Percentiles rank a stretch among this genome's conserved stretches.
These are phyloP conservation scores for Tetramorium parvispinum DNA, from an alignment of 1,140 invertebrate species.

Conservation along the genomic window DNA sequence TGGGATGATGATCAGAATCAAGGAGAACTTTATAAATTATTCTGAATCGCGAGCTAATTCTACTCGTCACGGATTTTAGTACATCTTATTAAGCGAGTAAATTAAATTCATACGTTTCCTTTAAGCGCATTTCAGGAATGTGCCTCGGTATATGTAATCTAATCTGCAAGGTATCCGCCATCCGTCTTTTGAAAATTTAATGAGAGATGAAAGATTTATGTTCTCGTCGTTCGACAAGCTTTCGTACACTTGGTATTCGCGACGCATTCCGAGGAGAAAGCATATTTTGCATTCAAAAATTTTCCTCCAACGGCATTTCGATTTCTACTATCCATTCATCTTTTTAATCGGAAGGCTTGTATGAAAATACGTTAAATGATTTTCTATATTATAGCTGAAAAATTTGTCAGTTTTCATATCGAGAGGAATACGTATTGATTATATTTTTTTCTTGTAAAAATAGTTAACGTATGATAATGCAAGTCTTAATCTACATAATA, in stretches of 20 bases:
- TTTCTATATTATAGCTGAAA: not conserved
- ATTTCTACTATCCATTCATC: conserved; percentile 18
- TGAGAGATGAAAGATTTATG: conserved; percentile 55
- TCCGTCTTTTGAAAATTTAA: conserved; percentile 54
- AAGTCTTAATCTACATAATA: not conserved
- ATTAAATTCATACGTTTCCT: conserved; percentile 48
- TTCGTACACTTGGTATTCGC: conserved; percentile 18
- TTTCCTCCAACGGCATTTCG: not conserved
- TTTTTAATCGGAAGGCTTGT: conserved; percentile 6
- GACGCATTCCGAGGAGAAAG: conserved; percentile 21
- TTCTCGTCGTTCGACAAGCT: conserved; percentile 49
- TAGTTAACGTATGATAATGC: not conserved
- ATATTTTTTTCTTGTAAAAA: not conserved
- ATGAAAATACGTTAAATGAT: not conserved
- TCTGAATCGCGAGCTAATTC: conserved; percentile 12
- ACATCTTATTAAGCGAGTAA: conserved; percentile 36
- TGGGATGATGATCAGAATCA: conserved; percentile 34
- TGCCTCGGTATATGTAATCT: conserved; percentile 10
- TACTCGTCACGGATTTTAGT: conserved; percentile 20
- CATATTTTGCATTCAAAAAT: conserved; percentile 45
- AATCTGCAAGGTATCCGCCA: conserved; percentile 38
- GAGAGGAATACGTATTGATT: not conserved
- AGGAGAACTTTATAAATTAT: conserved; percentile 31
- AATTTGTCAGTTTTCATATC: not conserved
- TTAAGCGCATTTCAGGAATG: conserved; percentile 16